Base-by-base conservation (phyloP, 37 sponge, comb jelly and placozoan species). In the Cliona cf. orientalis region DNA sequence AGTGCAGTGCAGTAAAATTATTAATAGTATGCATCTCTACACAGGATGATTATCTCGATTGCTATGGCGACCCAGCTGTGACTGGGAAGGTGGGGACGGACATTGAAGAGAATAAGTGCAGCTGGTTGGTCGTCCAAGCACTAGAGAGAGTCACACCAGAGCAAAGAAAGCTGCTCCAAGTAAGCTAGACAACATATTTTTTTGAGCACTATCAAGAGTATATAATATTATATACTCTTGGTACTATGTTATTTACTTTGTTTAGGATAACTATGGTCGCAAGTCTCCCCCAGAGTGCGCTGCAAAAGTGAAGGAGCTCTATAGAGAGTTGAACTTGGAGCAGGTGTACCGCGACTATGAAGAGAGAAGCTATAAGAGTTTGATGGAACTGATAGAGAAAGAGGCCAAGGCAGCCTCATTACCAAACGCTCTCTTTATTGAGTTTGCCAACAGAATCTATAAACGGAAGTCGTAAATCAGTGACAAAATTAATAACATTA, bases 31-130 rank as follows among this genome's bases (percentile, higher is more conserved):
- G 14, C 14, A 49, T 14, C 9, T 66, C 4, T 37, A 45, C 28
- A 28, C 60, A 99, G 95, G 99, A 99, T 72, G 99, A 99, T 63
- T 99, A 76, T 74, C 62, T 99, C 45, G 99, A 99, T 55, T 99
- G 99, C 65, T 99, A 86, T 84, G 99, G 99, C 19, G 99, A 99
- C 46, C 99, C 99, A 9, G 64, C 68, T 23, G 95, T 96, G 34
- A 99, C 91, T 32, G 99, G 99, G 4, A 99, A 99, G 85, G 87
- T 99, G 23, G 99, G 99, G 26, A 99, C 95, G 3, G 99, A 99
- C 74, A 96, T 99, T 68, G 92, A 98, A 72, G 99, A 98, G 74
- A 91, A 84, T 67, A 98, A 98, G 64, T 98, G 99, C 68, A 87
- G 94, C 74, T 99, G 99, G 99, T 71, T 96, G 39, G 86, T 96